A percentile compares a stretch with the other conserved stretches of the same genome.
phyloP scores from a whole-genome alignment of 2,113 vertebrate species.

The Datnioides undecimradiatus region DNA sequence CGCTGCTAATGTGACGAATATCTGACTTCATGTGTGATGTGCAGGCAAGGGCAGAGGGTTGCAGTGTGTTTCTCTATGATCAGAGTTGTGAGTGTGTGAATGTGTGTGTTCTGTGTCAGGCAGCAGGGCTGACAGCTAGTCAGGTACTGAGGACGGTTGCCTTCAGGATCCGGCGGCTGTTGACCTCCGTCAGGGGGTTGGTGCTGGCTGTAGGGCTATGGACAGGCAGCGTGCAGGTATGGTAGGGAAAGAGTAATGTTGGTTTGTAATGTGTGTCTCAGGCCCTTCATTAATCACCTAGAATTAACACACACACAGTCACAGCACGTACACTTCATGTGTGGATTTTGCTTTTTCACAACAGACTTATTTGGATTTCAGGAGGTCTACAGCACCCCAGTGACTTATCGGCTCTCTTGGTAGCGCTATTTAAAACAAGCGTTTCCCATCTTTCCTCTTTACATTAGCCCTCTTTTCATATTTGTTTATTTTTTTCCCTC shows the following conservation, averaged over 20 bases:
- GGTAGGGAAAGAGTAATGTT: constrained; percentile 29
- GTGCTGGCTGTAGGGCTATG: constrained; percentile 73
- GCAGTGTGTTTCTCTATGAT: constrained; percentile 2
- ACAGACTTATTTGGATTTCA: constrained; percentile 7
- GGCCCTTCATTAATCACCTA: constrained; percentile 2
- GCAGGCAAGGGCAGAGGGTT: constrained; percentile 18
- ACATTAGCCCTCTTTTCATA: constrained; percentile 27
- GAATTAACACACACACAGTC: neutral
- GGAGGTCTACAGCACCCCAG: neutral
- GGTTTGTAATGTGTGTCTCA: constrained; percentile 18
- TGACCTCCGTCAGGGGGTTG: constrained; percentile 58
- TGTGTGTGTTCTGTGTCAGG: constrained; percentile 65
- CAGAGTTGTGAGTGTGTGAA: constrained; percentile 20
- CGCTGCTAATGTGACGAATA: constrained; percentile 5
- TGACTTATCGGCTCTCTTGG: neutral
- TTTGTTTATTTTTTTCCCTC: constrained; percentile 17
- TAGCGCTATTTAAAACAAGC: constrained; percentile 5
- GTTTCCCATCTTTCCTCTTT: constrained; percentile 11
- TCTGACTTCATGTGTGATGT: neutral
- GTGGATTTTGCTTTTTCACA: neutral
- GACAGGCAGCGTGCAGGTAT: constrained; percentile 75
- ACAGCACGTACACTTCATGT: neutral
- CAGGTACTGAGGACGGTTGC: constrained; percentile 70
- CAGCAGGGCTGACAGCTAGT: constrained; percentile 69
- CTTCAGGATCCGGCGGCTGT: constrained; percentile 66